Conservation (phyloP, 1,140 invertebrate species). For the Bombus confusus region DNA sequence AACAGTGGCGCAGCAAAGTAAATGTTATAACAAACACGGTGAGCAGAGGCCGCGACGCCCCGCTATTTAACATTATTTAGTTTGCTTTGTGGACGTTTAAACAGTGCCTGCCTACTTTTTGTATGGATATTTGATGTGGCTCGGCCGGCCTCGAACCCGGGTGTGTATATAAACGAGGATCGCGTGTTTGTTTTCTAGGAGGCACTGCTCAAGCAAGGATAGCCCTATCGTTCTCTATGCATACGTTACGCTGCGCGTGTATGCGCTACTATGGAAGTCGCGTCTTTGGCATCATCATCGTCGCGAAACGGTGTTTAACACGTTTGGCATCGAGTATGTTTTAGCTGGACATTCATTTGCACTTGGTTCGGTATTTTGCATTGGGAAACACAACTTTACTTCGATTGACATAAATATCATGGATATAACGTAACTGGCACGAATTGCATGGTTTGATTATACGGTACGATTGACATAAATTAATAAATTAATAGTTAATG, state of each 20-base stretch:
- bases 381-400: neutral
- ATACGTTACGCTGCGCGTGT: neutral
- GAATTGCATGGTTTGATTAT: no score
- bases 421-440: no score
- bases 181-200: conserved; percentile 73
- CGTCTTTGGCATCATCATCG: neutral
- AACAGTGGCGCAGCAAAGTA: conserved; percentile 78
- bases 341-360: neutral
- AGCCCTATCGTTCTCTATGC: conserved; percentile 40
- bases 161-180: conserved; percentile 62
- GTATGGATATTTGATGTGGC: conserved; percentile 69
- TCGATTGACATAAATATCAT: neutral
- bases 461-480: neutral
- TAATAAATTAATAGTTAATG: neutral
- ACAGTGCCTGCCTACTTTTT: conserved; percentile 75
- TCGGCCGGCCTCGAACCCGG: conserved; percentile 48
- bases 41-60: conserved; percentile 70
- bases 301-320: neutral
- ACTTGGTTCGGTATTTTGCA: neutral
- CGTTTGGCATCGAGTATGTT: neutral
- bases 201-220: conserved; percentile 52
- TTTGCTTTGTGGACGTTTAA: conserved; percentile 81
- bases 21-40: conserved; percentile 80
- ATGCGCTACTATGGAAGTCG: neutral
- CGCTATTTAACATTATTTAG: conserved; percentile 82